phyloP scores from a whole-genome alignment of 2,797 vertebrate species.

The Poecilia wingei region DNA sequence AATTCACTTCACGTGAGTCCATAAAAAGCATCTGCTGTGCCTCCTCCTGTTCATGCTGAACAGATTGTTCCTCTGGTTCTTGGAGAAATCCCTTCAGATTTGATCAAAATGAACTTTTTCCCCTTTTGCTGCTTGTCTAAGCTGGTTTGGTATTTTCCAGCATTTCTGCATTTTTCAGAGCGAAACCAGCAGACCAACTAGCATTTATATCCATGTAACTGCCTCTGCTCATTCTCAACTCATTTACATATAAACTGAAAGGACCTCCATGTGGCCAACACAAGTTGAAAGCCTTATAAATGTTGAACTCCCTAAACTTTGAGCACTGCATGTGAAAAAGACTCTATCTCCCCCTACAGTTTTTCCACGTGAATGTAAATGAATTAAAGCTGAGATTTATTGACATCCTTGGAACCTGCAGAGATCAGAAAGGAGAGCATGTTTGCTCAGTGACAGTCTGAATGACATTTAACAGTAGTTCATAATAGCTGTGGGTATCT shows the following conservation, averaged over 20 bases:
- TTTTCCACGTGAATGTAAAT: background rate
- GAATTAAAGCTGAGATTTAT: background rate
- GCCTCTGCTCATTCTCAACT: background rate
- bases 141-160: background rate
- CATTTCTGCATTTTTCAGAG: background rate
- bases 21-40: background rate
- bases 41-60: background rate
- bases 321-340: background rate
- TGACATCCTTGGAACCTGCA: background rate
- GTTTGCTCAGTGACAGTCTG: background rate
- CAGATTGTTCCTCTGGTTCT: background rate
- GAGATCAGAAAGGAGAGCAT: background rate
- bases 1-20: no score
- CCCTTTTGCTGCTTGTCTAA: background rate
- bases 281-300: background rate
- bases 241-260: background rate
- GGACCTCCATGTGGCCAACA: background rate
- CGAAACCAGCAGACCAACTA: background rate
- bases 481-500: background rate
- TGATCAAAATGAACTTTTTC: background rate
- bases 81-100: background rate
- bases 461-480: background rate
- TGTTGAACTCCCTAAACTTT: background rate
- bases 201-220: no score
- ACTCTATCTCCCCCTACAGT: background rate